Conservation (phyloP, 2,797 vertebrate species). For the Siniperca obscura region DNA sequence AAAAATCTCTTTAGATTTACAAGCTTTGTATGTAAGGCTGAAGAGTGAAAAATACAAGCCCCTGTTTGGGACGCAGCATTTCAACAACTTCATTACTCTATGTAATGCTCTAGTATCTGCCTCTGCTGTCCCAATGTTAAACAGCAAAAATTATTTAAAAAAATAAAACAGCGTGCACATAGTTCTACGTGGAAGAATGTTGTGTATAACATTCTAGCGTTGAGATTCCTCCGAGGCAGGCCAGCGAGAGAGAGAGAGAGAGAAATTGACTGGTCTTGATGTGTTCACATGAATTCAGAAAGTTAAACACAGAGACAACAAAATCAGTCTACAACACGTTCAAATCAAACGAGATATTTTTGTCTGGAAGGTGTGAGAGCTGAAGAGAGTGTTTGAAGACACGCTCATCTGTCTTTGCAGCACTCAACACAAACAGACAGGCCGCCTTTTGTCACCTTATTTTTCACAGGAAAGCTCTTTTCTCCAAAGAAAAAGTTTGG, state of each 20-base stretch:
- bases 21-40: conserved; percentile 24
- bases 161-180: conserved; percentile 40
- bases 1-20: background rate
- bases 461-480: conserved; percentile 87
- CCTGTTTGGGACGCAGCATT: conserved; percentile 12
- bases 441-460: conserved; percentile 78
- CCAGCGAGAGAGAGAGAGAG: conserved; percentile 13
- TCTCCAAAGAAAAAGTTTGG: conserved; percentile 81
- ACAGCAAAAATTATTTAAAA: conserved; percentile 35
- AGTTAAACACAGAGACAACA: conserved; percentile 41
- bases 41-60: conserved; percentile 14
- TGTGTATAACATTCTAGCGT: conserved; percentile 51
- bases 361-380: conserved; percentile 38
- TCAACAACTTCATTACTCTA: conserved; percentile 32
- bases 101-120: conserved; percentile 42
- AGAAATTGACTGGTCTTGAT: background rate
- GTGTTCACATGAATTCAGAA: conserved; percentile 32
- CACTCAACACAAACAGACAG: conserved; percentile 84
- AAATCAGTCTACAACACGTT: conserved; percentile 18
- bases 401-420: conserved; percentile 81
- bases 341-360: conserved; percentile 9
- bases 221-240: conserved; percentile 37
- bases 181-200: conserved; percentile 48
- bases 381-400: conserved; percentile 33
- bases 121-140: background rate